Conservation (phyloP, 2,113 vertebrate species). For the Carassius auratus region DNA sequence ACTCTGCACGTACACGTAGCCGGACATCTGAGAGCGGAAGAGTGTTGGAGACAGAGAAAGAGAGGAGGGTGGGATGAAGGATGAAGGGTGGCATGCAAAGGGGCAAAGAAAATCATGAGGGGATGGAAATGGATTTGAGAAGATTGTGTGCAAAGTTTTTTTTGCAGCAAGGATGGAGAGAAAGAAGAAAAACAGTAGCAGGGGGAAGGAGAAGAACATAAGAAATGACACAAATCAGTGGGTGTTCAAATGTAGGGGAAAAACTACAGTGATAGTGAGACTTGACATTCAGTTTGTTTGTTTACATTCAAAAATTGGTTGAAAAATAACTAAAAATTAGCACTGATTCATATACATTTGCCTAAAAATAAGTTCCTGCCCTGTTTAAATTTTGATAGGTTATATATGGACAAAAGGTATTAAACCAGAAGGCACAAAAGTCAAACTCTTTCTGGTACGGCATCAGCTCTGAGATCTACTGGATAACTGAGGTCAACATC, state of each 20-base stretch:
- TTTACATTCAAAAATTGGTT: background rate
- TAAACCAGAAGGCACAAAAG: constrained; percentile 1
- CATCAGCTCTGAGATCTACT: constrained; percentile 22
- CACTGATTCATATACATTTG: background rate
- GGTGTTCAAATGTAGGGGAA: too few relatives aligned
- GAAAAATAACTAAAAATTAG: constrained; percentile 1
- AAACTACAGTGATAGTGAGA: constrained; percentile 27
- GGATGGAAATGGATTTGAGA: constrained; percentile 35
- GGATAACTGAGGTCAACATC: constrained; percentile 18
- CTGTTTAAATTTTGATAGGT: background rate
- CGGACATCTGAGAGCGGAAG: constrained; percentile 79
- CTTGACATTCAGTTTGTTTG: background rate
- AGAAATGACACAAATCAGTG: constrained; percentile 15
- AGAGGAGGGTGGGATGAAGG: constrained; percentile 38
- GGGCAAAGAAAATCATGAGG: background rate
- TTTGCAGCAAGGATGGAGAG: constrained; percentile 14
- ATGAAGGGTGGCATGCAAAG: background rate
- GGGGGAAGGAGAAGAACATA: constrained; percentile 17
- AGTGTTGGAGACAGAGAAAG: constrained; percentile 19
- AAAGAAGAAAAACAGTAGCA: constrained; percentile 26
- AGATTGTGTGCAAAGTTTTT: background rate
- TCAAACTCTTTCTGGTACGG: background rate
- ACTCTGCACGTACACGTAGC: constrained; percentile 87
- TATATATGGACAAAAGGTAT: background rate
- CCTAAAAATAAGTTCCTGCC: background rate